Conservation (phyloP, 53 echinoderm and acorn worm genomes). For the Zoroaster sp. region DNA sequence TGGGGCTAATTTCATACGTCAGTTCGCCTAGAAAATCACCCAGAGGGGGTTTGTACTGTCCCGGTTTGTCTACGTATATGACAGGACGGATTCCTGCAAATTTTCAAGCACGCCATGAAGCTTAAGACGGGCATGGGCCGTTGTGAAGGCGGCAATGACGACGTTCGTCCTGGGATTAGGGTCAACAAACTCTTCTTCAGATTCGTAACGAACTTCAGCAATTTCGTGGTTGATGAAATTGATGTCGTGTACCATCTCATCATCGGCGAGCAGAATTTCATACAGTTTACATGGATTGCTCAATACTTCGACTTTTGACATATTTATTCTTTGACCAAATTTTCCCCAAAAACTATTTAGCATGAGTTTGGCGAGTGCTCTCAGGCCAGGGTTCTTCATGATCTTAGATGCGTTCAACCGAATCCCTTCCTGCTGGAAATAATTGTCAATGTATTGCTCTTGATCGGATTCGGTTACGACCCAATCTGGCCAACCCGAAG, state of each 20-base stretch:
- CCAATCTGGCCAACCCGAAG: constrained; percentile 61
- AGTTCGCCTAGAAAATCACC: constrained; percentile 67
- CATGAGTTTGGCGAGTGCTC: constrained; percentile 66
- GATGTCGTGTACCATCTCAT: background rate
- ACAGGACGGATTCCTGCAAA: no score
- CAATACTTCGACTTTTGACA: background rate
- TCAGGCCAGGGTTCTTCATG: constrained; percentile 54
- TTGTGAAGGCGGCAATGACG: constrained; percentile 69
- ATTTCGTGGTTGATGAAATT: constrained; percentile 34
- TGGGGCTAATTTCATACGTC: constrained; percentile 61
- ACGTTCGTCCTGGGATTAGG: background rate
- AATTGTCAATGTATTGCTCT: constrained; percentile 39
- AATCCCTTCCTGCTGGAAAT: constrained; percentile 31
- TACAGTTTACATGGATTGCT: constrained; percentile 5
- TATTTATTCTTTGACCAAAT: constrained; percentile 30
- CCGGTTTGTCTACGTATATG: no score
- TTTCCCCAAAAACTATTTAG: constrained; percentile 76
- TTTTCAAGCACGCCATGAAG: constrained; percentile 47
- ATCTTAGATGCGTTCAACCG: constrained; percentile 46
- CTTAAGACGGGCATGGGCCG: constrained; percentile 48
- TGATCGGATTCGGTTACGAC: constrained; percentile 19
- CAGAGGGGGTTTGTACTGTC: constrained; percentile 36
- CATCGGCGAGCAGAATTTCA: background rate
- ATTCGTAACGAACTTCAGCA: background rate
- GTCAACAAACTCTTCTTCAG: constrained; percentile 9